Evolutionary conservation across 2,888 invertebrate genomes (phyloP).

Genomic region (Trilocha varians): DNA sequence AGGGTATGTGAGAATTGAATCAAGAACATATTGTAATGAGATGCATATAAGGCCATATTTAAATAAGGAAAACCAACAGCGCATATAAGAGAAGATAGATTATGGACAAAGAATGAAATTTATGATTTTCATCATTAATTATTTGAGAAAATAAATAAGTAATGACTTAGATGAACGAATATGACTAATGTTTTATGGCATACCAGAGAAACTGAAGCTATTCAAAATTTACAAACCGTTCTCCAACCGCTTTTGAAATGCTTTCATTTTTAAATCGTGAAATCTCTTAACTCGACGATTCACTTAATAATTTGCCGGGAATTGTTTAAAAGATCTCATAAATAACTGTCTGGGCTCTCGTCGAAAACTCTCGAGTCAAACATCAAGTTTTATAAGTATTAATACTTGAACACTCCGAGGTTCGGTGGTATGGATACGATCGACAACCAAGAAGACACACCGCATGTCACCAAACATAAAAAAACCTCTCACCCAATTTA

Average conservation of each 20-base stretch:
- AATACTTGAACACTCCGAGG: constrained; percentile 9
- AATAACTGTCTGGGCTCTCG: constrained; percentile 9
- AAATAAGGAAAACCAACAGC: no score
- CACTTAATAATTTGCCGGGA: constrained; percentile 5
- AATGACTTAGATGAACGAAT: not conserved
- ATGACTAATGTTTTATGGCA: not conserved
- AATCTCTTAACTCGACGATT: constrained; percentile 2
- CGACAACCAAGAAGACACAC: no score
- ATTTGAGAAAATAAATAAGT: not conserved
- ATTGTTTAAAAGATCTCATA: constrained; percentile 8
- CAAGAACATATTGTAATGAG: no score
- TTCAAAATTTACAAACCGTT: not conserved
- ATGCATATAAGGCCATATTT: no score
- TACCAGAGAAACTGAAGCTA: not conserved
- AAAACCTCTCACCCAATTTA: no score
- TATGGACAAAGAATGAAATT: no score
- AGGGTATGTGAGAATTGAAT: no score
- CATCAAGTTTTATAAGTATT: constrained; percentile 10
- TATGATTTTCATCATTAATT: no score
- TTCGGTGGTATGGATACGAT: not conserved
- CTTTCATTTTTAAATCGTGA: not conserved
- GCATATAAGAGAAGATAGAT: no score
- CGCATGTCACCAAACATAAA: no score
- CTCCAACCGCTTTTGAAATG: not conserved
- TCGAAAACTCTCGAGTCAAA: constrained; percentile 8